A percentile compares a stretch with the other conserved stretches of the same genome.
phyloP scores from a whole-genome alignment of 2,113 vertebrate genomes.

The Vidua macroura region DNA sequence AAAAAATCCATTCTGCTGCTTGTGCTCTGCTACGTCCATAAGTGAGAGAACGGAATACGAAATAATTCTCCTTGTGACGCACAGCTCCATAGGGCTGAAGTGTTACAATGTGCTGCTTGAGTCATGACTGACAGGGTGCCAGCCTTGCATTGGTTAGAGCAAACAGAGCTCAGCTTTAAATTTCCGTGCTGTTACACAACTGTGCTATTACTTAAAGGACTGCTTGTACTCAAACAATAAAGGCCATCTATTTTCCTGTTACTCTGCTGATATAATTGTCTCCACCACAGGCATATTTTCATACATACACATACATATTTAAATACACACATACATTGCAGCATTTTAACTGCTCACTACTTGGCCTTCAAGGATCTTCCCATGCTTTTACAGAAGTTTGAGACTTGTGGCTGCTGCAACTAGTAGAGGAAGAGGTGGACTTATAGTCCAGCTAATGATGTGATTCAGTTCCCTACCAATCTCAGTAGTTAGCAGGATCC shows the following conservation, averaged over 20 bases:
- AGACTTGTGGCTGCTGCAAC: neutral
- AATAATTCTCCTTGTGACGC: neutral
- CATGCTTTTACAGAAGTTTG: neutral
- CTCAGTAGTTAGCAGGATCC: neutral
- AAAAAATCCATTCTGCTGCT: neutral
- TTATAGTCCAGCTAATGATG: fast-evolving
- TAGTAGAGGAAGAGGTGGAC: neutral
- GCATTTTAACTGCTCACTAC: neutral
- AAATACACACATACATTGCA: neutral
- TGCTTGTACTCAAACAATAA: slow-evolving; percentile 32
- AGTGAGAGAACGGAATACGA: neutral
- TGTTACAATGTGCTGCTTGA: slow-evolving; percentile 36
- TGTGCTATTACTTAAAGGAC: slow-evolving; percentile 47
- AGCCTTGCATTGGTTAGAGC: slow-evolving; percentile 35
- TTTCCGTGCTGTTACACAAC: slow-evolving; percentile 54
- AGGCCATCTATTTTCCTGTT: slow-evolving; percentile 13
- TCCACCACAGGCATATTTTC: neutral
- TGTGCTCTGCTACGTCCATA: neutral
- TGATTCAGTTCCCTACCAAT: neutral
- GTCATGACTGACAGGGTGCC: slow-evolving; percentile 54
- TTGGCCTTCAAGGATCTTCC: neutral
- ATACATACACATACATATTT: neutral
- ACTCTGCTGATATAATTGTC: neutral
- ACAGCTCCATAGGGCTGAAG: neutral
- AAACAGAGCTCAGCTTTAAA: slow-evolving; percentile 48